Base-by-base conservation (phyloP, 2,888 invertebrate species). In the Limnephilus marmoratus region DNA sequence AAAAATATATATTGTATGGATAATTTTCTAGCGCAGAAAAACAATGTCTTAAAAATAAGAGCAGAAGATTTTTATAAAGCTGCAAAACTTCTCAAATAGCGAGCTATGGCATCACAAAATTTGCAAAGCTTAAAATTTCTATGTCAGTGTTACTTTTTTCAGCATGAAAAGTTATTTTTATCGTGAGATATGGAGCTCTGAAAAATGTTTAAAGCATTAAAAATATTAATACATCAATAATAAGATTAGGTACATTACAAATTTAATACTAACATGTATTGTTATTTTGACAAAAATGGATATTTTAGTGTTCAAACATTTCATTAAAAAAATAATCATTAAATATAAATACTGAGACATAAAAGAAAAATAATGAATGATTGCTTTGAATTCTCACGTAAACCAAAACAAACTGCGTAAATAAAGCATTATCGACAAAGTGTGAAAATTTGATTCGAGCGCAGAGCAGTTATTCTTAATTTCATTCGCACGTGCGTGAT, bases 311-410 rank as follows among this genome's bases (percentile, higher is more conserved):
- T 68, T 68, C 24, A 68, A 68, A 68, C n/a, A 68, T n/a, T 68
- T 9, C 68, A 68, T 68, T 68, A n/a, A 45, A 68, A 5, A 68
- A 68, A 68, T n/a, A 68, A 68, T 68, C n/a, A 68, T 24, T 68
- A 68, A 68, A 37, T 24, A 83, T 37, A 83, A 4, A 83, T 24
- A 34, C 34, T 0, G 34, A 34, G 34, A 7, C 24, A 34, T 34
- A 34, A 83, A 34, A 24, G 4, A 37, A 83, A 34, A 83, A 34
- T 83, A 34, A 37, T 24, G 37, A 83, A 83, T 37, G 83, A 68
- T 68, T n/a, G 68, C 24, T 68, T 68, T 68, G 83, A 83, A 83
- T 24, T 24, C n/a, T 83, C 83, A 83, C 83, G 24, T 24, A 83
- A 37, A 37, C 83, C 83, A 83, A 83, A 83, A 83, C 15, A 83